Percentiles rank a stretch among this genome's conserved stretches.
phyloP scores from a whole-genome alignment of 1,140 invertebrate genomes.

The Homarus americanus region DNA sequence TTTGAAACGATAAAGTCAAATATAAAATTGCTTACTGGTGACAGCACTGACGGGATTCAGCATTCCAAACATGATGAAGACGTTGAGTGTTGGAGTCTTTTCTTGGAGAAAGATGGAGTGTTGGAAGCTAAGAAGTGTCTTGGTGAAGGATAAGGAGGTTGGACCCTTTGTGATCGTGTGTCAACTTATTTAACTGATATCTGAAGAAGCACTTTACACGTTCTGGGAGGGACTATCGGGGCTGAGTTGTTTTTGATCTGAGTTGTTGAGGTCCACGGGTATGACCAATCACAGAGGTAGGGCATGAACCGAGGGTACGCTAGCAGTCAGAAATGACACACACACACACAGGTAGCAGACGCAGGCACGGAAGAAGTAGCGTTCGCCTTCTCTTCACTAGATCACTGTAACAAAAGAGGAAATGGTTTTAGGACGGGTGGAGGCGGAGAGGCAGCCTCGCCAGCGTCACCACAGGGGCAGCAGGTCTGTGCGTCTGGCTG shows the following conservation, averaged over 20 bases:
- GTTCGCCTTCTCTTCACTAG: constrained; percentile 60
- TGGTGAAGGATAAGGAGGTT: neutral
- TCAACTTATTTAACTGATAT: constrained; percentile 13
- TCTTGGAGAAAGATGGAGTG: neutral
- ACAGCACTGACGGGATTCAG: constrained; percentile 74
- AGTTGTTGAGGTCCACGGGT: constrained; percentile 19
- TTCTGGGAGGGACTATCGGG: neutral
- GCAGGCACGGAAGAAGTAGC: constrained; percentile 51
- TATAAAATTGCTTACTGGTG: constrained; percentile 72
- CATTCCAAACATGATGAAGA: constrained; percentile 75
- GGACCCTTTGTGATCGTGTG: constrained; percentile 35
- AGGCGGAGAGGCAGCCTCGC: neutral
- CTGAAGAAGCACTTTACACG: neutral
- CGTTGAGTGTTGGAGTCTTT: constrained; percentile 35
- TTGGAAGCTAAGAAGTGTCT: neutral
- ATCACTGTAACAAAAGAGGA: constrained; percentile 64
- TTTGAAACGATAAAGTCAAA: constrained; percentile 1
- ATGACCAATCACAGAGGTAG: neutral
- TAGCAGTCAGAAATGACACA: constrained; percentile 41
- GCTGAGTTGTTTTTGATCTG: neutral
- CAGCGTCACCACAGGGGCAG: no score
- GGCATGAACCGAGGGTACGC: constrained; percentile 19
- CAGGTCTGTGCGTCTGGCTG: no score
- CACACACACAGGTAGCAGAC: constrained; percentile 64
- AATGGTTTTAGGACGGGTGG: constrained; percentile 38